Evolutionary conservation across 2,113 vertebrate species (phyloP).

Genomic region (Montifringilla adamsi): DNA sequence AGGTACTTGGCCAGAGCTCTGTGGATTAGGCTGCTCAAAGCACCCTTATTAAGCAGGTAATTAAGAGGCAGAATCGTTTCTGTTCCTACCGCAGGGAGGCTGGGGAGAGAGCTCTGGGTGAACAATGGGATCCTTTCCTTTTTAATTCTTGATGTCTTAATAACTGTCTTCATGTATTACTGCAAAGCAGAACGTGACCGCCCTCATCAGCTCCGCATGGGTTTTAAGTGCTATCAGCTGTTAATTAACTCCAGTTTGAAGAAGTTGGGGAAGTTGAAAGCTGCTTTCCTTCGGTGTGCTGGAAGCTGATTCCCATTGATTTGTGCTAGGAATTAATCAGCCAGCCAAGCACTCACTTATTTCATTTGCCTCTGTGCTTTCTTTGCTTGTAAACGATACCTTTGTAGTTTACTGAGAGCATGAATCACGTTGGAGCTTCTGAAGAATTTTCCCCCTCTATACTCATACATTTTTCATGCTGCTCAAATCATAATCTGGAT

Average conservation of each 20-base stretch:
- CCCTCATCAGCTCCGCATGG: neutral
- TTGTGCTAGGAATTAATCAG: constrained; percentile 51
- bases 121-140: neutral
- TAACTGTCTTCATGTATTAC: neutral
- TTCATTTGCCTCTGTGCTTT: neutral
- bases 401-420: constrained; percentile 51
- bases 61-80: neutral
- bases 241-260: constrained; percentile 53
- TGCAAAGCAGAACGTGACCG: neutral
- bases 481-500: constrained; percentile 15
- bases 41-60: neutral
- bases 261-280: constrained; percentile 22
- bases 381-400: constrained; percentile 37
- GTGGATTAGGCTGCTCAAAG: neutral
- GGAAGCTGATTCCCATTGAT: constrained; percentile 57
- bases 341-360: constrained; percentile 8
- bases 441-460: neutral
- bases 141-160: constrained; percentile 18
- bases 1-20: neutral
- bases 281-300: neutral
- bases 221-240: constrained; percentile 23
- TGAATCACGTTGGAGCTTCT: constrained; percentile 49
- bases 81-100: neutral
- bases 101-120: neutral
- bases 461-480: constrained; percentile 46